These are phyloP conservation scores for Porites cylindrica DNA, from an alignment of 92 coral and sea anemone genomes.

Conservation along the genomic window DNA sequence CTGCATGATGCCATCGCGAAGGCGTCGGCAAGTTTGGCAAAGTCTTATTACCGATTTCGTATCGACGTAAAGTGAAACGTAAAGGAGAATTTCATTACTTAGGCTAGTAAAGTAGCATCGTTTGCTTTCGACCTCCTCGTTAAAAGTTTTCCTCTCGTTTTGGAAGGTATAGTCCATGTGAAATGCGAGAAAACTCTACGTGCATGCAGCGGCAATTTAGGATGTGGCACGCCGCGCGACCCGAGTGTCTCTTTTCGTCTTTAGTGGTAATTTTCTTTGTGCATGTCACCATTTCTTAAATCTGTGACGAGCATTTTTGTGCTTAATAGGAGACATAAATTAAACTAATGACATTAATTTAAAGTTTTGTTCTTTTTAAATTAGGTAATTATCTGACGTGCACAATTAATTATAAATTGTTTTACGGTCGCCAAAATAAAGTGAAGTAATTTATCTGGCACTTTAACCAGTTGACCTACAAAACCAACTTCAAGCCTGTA, in stretches of 20 bases:
- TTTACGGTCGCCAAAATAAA: too few relatives aligned
- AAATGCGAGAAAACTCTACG: background rate
- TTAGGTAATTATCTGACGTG: background rate
- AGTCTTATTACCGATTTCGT: conserved; percentile 69
- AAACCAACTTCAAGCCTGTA: too few relatives aligned
- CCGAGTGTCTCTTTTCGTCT: background rate
- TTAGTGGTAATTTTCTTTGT: conserved; percentile 40
- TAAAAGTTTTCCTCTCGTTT: background rate
- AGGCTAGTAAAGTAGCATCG: conserved; percentile 60
- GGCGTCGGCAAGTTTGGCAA: conserved; percentile 81
- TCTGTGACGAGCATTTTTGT: conserved; percentile 8
- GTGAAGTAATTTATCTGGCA: too few relatives aligned
- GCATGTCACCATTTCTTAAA: conserved; percentile 29
- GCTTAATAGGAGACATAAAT: background rate
- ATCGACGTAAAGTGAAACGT: conserved; percentile 70
- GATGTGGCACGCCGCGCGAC: background rate
- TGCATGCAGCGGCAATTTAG: background rate
- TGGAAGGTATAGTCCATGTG: conserved; percentile 16
- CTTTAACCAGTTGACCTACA: too few relatives aligned
- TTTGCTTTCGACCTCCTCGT: conserved; percentile 46
- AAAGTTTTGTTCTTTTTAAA: background rate
- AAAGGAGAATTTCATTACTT: conserved; percentile 84
- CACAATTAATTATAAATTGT: background rate
- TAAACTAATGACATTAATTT: conserved; percentile 11
- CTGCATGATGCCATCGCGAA: conserved; percentile 63